Percentiles rank a stretch among this genome's conserved stretches.
Evolutionary conservation across 2,113 vertebrate species (phyloP).

Genomic region (Monopterus albus): DNA sequence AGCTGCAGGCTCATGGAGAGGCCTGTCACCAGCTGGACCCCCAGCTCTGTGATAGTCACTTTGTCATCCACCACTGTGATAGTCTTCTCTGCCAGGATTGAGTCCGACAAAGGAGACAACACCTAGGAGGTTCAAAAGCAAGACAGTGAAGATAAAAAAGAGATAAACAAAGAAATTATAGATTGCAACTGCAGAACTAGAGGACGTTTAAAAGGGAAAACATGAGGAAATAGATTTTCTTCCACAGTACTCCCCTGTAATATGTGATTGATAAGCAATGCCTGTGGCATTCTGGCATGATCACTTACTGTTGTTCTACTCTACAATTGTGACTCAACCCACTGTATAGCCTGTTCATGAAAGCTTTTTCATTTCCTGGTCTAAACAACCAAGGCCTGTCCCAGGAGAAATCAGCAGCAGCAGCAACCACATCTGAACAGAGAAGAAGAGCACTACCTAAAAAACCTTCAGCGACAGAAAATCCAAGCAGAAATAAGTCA

Average conservation of each 20-base stretch:
- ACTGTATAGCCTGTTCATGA: constrained; percentile 37
- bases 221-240: background rate
- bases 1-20: constrained; percentile 90
- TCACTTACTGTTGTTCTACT: constrained; percentile 25
- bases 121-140: constrained; percentile 80
- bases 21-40: constrained; percentile 92
- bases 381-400: constrained; percentile 25
- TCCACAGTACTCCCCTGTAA: constrained; percentile 10
- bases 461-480: constrained; percentile 37
- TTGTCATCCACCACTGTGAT: constrained; percentile 94
- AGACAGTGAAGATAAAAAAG: background rate
- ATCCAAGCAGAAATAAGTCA: constrained; percentile 11
- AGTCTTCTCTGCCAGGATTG: constrained; percentile 96
- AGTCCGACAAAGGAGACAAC: constrained; percentile 93
- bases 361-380: constrained; percentile 58
- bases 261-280: background rate
- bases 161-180: background rate
- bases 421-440: constrained; percentile 10
- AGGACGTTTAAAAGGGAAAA: constrained; percentile 1
- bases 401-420: constrained; percentile 58
- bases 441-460: background rate
- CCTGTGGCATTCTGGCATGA: constrained; percentile 24
- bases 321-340: constrained; percentile 22
- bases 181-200: background rate
- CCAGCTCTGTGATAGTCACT: constrained; percentile 92